Evolutionary conservation across 2,888 invertebrate genomes (phyloP), one percentile per base, ranked within the genome.

Genomic region (Ligdia adustata): DNA sequence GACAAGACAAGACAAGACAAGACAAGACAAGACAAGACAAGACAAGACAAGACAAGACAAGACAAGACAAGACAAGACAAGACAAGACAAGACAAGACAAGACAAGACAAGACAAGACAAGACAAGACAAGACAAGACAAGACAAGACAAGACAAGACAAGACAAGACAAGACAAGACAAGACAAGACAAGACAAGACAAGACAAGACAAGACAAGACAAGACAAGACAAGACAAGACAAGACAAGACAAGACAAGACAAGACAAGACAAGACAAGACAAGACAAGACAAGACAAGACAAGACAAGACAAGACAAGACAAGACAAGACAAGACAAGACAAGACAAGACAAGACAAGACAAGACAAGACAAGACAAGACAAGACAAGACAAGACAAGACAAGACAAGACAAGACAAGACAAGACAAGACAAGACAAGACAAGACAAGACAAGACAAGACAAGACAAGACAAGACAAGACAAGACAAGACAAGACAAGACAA

Each of bases 181-280:
- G 26, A 26, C 26, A 26, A 26, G 26, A 4, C 26, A 26, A 26
- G 26, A 26, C 26, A 26, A 26, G 26, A 4, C 26, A 26, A 26
- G 26, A 26, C 26, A 26, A 26, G 26, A 4, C 26, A 26, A 26
- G 26, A 26, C 26, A 26, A 26, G 26, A 4, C n/a, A 26, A 26
- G 26, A 26, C n/a, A 9, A 26, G 26, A 4, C 26, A 26, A 26
- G 26, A 26, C 34, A 34, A 18, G 22, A 20, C 34, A 34, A 18
- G 22, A 34, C 34, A 34, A 34, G 22, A 20, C 20, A 34, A 34
- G 22, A 34, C 34, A 34, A 18, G 22, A 20, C 22, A 34, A 34
- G 22, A 34, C 34, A 34, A 34, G 22, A 20, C 34, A 34, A 20
- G 22, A 34, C 34, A 20, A 34, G 22, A 20, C 34, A 34, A 34